Conservation (phyloP, 37 sponge, comb jelly and placozoan species). For the Beroe ovata region DNA sequence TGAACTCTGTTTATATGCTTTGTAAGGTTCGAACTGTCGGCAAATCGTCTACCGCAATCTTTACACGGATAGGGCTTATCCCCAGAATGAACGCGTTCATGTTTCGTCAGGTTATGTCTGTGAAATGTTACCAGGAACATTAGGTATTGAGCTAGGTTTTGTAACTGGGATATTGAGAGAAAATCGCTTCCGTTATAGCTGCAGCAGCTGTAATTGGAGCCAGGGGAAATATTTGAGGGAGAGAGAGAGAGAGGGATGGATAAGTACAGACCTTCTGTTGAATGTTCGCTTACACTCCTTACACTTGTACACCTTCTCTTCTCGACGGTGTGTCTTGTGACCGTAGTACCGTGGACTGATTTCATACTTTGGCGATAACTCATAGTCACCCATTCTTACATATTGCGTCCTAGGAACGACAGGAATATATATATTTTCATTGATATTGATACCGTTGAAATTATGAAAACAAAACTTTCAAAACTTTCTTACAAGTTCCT, state of each 20-base stretch:
- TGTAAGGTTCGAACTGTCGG: conserved; percentile 23
- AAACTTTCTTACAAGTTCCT: no score
- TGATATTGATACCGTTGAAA: no score
- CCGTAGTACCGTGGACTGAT: conserved; percentile 66
- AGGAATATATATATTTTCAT: no score
- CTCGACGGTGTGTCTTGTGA: conserved; percentile 16
- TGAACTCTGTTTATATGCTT: neutral
- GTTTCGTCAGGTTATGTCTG: conserved; percentile 47
- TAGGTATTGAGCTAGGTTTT: no score
- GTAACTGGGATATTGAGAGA: neutral
- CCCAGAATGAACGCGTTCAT: neutral
- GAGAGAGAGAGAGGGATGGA: no score
- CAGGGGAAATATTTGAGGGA: no score
- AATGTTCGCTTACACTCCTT: conserved; percentile 49
- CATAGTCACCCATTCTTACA: conserved; percentile 47
- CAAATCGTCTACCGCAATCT: conserved; percentile 13
- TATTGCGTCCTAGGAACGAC: neutral
- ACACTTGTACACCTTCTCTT: conserved; percentile 56
- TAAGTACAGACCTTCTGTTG: conserved; percentile 44
- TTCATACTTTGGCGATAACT: conserved; percentile 57
- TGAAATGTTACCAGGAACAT: no score
- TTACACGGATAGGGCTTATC: conserved; percentile 33
- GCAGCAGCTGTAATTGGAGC: no score
- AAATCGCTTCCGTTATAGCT: no score
- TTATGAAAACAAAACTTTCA: no score